phyloP scores from a whole-genome alignment of 1,140 invertebrate species.

The Bombus ignitus region DNA sequence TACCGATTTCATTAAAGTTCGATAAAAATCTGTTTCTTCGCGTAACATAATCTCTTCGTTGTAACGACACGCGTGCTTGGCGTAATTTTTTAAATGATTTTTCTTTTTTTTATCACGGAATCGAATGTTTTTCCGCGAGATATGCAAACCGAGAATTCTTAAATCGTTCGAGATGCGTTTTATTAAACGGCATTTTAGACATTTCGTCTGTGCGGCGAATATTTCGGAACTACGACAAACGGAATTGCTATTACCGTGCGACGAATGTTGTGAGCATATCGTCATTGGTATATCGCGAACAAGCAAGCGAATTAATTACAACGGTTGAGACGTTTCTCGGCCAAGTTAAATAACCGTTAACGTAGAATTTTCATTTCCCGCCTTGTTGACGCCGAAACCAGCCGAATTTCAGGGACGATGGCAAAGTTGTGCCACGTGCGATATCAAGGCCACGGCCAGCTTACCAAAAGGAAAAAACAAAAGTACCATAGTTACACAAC shows the following conservation, averaged over 20 bases:
- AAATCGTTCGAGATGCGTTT: neutral
- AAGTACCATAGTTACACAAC: constrained; percentile 4
- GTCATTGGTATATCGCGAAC: neutral
- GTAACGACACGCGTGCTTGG: neutral
- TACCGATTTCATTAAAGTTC: too few species aligned
- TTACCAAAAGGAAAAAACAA: constrained; percentile 26
- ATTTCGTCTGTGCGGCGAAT: neutral
- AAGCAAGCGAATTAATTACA: neutral
- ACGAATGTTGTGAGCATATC: neutral
- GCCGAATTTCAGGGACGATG: constrained; percentile 44
- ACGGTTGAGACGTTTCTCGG: neutral
- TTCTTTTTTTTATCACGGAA: neutral
- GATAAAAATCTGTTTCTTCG: too few species aligned
- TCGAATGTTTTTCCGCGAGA: neutral
- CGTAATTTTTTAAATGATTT: neutral
- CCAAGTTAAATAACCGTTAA: constrained; percentile 19
- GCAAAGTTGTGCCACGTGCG: constrained; percentile 49
- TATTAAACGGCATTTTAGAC: neutral
- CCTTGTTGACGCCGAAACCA: constrained; percentile 20
- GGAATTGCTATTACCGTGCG: neutral
- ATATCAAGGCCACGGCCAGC: constrained; percentile 42
- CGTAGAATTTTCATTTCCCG: constrained; percentile 52
- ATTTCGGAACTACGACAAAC: neutral
- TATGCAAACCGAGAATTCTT: accelerated
- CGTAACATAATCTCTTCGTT: neutral